Conservation (phyloP, 2,888 invertebrate genomes). For the Vannuccia rotundouncinata region DNA sequence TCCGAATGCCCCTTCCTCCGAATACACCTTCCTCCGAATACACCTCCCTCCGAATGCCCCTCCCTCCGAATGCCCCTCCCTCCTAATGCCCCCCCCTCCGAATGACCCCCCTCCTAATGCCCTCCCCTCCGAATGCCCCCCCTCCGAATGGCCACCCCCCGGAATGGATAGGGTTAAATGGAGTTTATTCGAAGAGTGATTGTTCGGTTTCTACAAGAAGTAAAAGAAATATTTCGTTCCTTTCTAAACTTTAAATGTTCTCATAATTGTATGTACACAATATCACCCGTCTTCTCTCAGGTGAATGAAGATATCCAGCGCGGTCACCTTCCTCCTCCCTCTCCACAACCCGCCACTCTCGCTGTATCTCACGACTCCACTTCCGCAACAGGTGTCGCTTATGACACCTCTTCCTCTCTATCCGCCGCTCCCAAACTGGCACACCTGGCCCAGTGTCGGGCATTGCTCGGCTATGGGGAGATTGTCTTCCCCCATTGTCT, state of each 20-base stretch:
- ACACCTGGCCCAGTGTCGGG: slow-evolving; percentile 56
- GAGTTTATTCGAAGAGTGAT: no score
- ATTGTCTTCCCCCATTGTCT: slow-evolving; percentile 87
- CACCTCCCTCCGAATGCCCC: no score
- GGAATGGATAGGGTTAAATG: no score
- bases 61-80: no score
- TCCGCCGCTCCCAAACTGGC: background rate
- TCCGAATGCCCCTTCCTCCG: no score
- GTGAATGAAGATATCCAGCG: background rate
- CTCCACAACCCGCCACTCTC: background rate
- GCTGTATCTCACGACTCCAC: background rate
- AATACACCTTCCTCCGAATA: no score
- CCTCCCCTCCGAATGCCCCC: no score
- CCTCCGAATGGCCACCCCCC: no score
- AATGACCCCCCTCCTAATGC: no score
- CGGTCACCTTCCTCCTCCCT: background rate
- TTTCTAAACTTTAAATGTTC: background rate
- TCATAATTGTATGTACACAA: no score
- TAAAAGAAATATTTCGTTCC: background rate
- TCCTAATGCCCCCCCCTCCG: no score
- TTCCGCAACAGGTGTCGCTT: background rate
- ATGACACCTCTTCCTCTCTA: background rate
- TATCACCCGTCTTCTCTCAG: background rate
- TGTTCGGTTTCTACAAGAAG: no score
- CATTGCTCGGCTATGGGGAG: slow-evolving; percentile 83